Percentiles rank a stretch among this genome's conserved stretches.
phyloP scores from a whole-genome alignment of 2,113 vertebrate species.

The Calidris pygmaea region DNA sequence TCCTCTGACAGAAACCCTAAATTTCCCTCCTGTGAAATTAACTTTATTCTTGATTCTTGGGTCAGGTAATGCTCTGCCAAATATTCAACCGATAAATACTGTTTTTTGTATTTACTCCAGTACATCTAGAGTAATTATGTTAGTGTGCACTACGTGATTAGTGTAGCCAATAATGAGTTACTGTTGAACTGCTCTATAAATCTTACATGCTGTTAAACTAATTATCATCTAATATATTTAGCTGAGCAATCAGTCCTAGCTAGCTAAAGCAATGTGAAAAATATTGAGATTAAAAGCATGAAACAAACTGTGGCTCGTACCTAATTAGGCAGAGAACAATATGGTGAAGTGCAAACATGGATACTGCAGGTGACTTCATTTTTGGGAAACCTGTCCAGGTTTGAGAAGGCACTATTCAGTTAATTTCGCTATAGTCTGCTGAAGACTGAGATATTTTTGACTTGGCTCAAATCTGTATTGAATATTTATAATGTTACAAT shows the following conservation, averaged over 20 bases:
- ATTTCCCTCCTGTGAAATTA: background rate
- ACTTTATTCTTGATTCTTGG: background rate
- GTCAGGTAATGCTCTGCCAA: background rate
- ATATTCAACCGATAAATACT: background rate
- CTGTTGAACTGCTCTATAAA: slow-evolving; percentile 5
- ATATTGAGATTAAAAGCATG: background rate
- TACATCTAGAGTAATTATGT: background rate
- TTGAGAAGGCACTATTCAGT: background rate
- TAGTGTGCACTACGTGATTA: background rate
- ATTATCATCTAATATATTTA: background rate
- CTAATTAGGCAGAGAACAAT: background rate
- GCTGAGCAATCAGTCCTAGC: background rate
- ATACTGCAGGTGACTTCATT: background rate
- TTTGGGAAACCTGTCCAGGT: background rate
- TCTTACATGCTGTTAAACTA: background rate
- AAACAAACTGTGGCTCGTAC: background rate
- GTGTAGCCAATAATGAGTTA: background rate
- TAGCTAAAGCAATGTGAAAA: background rate
- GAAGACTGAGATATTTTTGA: background rate
- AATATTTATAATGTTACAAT: background rate
- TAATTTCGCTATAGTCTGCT: background rate
- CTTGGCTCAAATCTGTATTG: background rate
- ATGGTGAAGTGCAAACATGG: background rate
- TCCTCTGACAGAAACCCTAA: background rate
- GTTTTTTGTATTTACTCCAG: background rate